phyloP scores from a whole-genome alignment of 2,888 invertebrate genomes.

The Nephrotoma guestfalica region DNA sequence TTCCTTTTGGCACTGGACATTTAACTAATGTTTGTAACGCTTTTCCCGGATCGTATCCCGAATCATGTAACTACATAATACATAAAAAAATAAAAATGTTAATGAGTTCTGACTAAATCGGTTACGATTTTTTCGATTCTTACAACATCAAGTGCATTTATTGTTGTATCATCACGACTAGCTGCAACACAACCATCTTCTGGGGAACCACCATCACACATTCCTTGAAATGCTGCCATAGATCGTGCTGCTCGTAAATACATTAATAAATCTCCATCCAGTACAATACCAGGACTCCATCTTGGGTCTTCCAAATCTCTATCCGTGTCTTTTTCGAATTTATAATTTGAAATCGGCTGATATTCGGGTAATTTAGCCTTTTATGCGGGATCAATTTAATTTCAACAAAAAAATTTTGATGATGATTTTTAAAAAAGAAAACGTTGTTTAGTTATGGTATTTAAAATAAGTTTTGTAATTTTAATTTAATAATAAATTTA shows the following conservation, averaged over 20 bases:
- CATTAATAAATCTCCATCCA: slow-evolving; percentile 93
- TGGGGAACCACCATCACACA: slow-evolving; percentile 96
- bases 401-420: neutral
- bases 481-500: neutral
- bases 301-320: slow-evolving; percentile 64
- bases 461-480: neutral
- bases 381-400: neutral
- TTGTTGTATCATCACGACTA: slow-evolving; percentile 92
- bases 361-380: slow-evolving; percentile 36
- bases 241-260: slow-evolving; percentile 92
- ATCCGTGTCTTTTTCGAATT: slow-evolving; percentile 34
- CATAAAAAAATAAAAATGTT: slow-evolving; percentile 5
- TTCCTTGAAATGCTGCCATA: slow-evolving; percentile 95
- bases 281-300: slow-evolving; percentile 87
- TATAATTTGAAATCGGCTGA: slow-evolving; percentile 36
- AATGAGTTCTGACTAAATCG: neutral
- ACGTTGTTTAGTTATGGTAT: neutral
- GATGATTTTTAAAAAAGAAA: neutral
- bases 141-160: slow-evolving; percentile 89
- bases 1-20: slow-evolving; percentile 92
- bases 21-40: slow-evolving; percentile 93
- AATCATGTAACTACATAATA: slow-evolving; percentile 67
- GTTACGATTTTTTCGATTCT: slow-evolving; percentile 19
- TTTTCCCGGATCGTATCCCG: slow-evolving; percentile 91
- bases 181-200: slow-evolving; percentile 96